phyloP scores from a whole-genome alignment of 2,797 vertebrate genomes.

The Pangasius macronema region DNA sequence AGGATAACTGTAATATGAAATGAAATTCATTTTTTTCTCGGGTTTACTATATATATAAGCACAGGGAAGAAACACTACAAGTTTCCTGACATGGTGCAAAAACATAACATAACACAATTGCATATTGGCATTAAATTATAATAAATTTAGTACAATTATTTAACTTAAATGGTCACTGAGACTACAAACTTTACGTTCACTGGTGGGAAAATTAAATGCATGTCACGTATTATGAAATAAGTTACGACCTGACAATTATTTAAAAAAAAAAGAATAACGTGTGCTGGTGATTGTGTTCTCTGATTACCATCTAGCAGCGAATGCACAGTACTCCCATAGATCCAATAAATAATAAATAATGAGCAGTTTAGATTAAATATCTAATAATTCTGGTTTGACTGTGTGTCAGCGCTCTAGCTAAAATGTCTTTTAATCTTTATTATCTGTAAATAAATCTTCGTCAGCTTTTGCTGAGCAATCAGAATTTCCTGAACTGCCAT shows the following conservation, averaged over 20 bases:
- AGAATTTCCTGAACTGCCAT: slow-evolving; percentile 1
- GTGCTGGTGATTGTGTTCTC: too few species aligned
- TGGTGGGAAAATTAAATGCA: not conserved
- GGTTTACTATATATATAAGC: not conserved
- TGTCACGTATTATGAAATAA: not conserved
- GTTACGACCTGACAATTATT: not conserved
- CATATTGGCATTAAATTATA: not conserved
- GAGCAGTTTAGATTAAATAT: slow-evolving; percentile 6
- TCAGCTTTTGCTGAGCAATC: slow-evolving; percentile 21
- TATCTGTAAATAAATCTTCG: not conserved
- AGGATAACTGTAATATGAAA: not conserved
- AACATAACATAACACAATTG: not conserved
- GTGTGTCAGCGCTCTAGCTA: not conserved
- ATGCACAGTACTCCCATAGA: not conserved
- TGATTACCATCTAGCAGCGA: not conserved
- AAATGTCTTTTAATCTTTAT: not conserved
- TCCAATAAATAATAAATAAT: not conserved
- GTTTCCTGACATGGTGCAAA: not conserved
- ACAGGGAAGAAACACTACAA: not conserved
- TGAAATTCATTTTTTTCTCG: not conserved
- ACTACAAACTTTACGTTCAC: not conserved
- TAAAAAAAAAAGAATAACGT: not conserved
- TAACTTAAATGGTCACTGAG: not conserved
- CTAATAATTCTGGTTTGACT: not conserved
- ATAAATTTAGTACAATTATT: not conserved